Base-by-base conservation (phyloP, 2,888 invertebrate species). In the Pemphredon lugubris region DNA sequence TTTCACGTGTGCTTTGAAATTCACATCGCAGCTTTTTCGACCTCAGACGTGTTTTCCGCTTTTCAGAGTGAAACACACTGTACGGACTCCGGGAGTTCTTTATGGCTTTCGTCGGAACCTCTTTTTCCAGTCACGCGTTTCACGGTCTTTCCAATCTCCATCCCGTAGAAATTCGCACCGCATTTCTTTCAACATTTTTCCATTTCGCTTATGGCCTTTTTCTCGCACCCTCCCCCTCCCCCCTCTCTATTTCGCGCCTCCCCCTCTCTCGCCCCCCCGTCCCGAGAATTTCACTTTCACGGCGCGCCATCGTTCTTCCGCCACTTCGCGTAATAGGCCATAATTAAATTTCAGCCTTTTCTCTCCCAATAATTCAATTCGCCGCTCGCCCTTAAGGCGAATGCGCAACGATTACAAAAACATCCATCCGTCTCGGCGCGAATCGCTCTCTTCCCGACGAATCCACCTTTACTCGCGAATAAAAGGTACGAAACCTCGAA, bases 31-130 rank as follows among this genome's bases (percentile, higher is more conserved):
- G 51, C 18, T 54, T 45, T 55, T 21, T 32, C 45, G 16, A 32
- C 18, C 20, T 16, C 48, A 53, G 63, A 47, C 45, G 57, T 53
- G 51, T 61, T 69, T 66, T 64, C 32, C 34, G 53, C 30, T 26
- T 53, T 44, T 34, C 30, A 50, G 16, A 26, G 16, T 21, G 34
- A 51, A 72, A 55, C 57, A 45, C 48, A 51, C 48, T 37, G 58
- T 67, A 57, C 57, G 61, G 42, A 64, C 47, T 32, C 45, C 51
- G 45, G n/a, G 48, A 53, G 51, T 60, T 73, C 70, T 79, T 79
- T 79, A 79, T 40, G 58, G 58, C 68, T 73, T 69, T 69, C 73
- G 64, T 61, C 47, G 55, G 30, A 11, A 20, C 14, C 48, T 40
- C 51, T 34, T 21, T 55, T 45, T 18, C 11, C 13, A 42, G 48